Evolutionary conservation across 2,113 vertebrate genomes (phyloP).

Genomic region (Rhipidura dahli): DNA sequence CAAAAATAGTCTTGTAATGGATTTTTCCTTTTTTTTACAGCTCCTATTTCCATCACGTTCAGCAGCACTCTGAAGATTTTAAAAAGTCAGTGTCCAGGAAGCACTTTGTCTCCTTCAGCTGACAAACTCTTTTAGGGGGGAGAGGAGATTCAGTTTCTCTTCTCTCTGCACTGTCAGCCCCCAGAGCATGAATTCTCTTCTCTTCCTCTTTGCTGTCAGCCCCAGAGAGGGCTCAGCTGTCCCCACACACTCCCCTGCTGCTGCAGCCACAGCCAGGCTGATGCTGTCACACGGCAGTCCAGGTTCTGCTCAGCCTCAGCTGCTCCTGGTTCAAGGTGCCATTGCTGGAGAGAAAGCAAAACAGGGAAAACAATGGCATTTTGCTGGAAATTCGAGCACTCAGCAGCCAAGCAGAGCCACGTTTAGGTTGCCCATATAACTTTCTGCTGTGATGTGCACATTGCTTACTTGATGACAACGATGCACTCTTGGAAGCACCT

Average conservation of each 20-base stretch:
- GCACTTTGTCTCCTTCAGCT: background rate
- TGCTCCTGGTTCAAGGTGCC: background rate
- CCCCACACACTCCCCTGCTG: fast-evolving
- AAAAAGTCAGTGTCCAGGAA: background rate
- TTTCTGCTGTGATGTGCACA: background rate
- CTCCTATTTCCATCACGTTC: background rate
- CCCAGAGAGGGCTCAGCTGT: background rate
- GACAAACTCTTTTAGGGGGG: background rate
- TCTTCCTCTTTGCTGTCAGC: background rate
- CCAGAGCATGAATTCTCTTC: background rate
- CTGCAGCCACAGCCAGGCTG: background rate
- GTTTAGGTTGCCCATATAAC: background rate
- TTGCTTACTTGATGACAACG: fast-evolving
- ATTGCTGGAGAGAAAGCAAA: background rate
- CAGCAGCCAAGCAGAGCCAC: background rate
- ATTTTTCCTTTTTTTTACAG: background rate
- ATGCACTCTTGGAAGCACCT: background rate
- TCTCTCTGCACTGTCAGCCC: background rate
- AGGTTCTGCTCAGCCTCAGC: background rate
- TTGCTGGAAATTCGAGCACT: background rate
- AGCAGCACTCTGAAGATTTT: background rate
- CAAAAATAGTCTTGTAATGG: background rate
- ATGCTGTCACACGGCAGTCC: background rate
- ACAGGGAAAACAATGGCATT: background rate
- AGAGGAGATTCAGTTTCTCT: background rate